Percentiles rank a stretch among this genome's conserved stretches.
Conservation (phyloP, 2,797 vertebrate species). For the Enoplosus armatus region DNA sequence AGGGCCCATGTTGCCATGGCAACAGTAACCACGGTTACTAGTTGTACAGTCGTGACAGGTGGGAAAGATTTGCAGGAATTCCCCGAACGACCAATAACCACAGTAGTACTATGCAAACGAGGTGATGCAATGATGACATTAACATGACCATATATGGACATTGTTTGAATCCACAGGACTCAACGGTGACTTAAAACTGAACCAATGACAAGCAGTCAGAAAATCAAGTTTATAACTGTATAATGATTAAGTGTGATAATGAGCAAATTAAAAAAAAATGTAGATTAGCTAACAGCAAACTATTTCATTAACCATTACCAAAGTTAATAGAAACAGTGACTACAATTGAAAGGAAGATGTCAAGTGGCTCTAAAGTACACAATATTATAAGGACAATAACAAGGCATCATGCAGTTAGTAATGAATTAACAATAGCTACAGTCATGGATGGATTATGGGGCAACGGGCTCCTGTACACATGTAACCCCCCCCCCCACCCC, state of each 20-base stretch:
- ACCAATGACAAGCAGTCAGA: neutral
- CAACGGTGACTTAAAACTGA: neutral
- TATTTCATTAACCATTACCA: conserved; percentile 44
- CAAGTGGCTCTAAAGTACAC: neutral
- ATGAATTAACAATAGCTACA: conserved; percentile 7
- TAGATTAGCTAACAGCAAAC: neutral
- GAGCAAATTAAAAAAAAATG: conserved; percentile 8
- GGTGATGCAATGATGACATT: neutral
- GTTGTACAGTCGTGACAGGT: conserved; percentile 15
- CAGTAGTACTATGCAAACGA: conserved; percentile 17
- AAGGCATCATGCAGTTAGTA: conserved; percentile 22
- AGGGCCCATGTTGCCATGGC: conserved; percentile 35
- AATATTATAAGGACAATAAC: neutral
- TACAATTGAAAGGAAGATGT: neutral
- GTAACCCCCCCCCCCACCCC: neutral
- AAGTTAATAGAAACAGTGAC: conserved; percentile 51
- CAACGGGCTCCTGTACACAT: neutral
- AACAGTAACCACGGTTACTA: conserved; percentile 38
- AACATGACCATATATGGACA: conserved; percentile 8
- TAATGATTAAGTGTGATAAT: neutral
- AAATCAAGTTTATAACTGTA: neutral
- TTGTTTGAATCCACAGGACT: neutral
- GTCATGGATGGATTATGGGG: conserved; percentile 19
- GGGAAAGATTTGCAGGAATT: conserved; percentile 55
- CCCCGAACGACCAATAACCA: conserved; percentile 12